Evolutionary conservation across 2,113 vertebrate species (phyloP).

Genomic region (Trichomycterus rosablanca): DNA sequence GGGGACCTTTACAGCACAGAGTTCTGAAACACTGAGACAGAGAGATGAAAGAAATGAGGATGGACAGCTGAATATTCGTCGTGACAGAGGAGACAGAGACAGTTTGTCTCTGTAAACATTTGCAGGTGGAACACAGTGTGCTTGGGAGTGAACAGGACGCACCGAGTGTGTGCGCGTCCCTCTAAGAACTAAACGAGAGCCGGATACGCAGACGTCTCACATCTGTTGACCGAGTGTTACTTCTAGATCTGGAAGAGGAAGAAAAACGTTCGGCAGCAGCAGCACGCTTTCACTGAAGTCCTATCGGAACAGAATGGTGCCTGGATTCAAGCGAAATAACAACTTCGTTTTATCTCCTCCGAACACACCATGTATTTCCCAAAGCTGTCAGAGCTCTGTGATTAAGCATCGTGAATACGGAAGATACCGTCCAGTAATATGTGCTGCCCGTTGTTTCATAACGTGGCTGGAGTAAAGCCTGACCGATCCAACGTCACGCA

Average conservation of each 20-base stretch:
- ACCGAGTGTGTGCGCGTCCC: neutral
- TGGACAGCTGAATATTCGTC: neutral
- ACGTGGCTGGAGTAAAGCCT: neutral
- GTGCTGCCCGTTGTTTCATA: neutral
- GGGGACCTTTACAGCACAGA: conserved; percentile 97
- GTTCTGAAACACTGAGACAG: conserved; percentile 92
- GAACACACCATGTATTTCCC: conserved; percentile 11
- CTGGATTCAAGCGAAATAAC: conserved; percentile 9
- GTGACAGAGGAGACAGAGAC: neutral
- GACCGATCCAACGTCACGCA: conserved; percentile 36
- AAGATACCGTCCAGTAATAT: neutral
- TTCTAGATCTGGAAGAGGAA: conserved; percentile 10
- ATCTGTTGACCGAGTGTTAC: conserved; percentile 28
- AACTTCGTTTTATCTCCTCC: conserved; percentile 17
- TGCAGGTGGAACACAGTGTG: neutral
- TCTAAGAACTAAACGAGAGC: neutral
- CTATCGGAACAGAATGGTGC: conserved; percentile 17
- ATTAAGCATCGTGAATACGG: conserved; percentile 7
- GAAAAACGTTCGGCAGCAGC: conserved; percentile 2
- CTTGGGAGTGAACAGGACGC: too few species aligned
- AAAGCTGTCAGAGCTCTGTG: conserved; percentile 1
- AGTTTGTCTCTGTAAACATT: neutral
- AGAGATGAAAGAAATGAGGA: neutral
- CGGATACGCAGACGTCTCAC: conserved; percentile 11
- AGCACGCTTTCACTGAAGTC: conserved; percentile 26